phyloP scores from a whole-genome alignment of 2,113 vertebrate species.

The Myotis brandtii region DNA sequence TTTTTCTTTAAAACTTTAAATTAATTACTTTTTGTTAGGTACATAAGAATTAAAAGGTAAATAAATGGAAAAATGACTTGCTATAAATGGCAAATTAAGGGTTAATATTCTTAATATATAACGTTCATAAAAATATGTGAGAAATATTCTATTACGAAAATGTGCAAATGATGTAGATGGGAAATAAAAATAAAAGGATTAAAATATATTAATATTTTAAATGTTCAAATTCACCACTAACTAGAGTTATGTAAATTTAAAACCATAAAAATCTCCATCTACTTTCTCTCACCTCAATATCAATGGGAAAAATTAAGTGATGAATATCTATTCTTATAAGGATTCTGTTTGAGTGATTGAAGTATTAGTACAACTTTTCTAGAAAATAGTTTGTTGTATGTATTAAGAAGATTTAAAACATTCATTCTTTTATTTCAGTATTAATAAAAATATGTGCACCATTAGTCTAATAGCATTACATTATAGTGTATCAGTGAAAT shows the following conservation, averaged over 20 bases:
- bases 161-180: not conserved
- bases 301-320: conserved; percentile 35
- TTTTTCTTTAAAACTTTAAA: conserved; percentile 47
- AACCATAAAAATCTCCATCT: not conserved
- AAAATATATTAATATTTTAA: conserved; percentile 32
- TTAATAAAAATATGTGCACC: not conserved
- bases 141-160: conserved; percentile 20
- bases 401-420: conserved; percentile 40
- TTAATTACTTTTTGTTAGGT: not conserved
- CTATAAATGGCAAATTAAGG: not conserved
- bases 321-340: not conserved
- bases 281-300: not conserved
- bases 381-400: not conserved
- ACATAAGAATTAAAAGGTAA: conserved; percentile 28
- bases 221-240: not conserved
- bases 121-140: conserved; percentile 1
- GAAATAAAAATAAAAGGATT: conserved; percentile 33
- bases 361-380: not conserved
- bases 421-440: not conserved
- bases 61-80: not conserved
- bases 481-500: not conserved
- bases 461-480: not conserved
- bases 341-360: not conserved
- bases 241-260: conserved; percentile 33
- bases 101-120: conserved; percentile 14